phyloP scores from a whole-genome alignment of 2,888 invertebrate genomes.

The Syrphus vitripennis region DNA sequence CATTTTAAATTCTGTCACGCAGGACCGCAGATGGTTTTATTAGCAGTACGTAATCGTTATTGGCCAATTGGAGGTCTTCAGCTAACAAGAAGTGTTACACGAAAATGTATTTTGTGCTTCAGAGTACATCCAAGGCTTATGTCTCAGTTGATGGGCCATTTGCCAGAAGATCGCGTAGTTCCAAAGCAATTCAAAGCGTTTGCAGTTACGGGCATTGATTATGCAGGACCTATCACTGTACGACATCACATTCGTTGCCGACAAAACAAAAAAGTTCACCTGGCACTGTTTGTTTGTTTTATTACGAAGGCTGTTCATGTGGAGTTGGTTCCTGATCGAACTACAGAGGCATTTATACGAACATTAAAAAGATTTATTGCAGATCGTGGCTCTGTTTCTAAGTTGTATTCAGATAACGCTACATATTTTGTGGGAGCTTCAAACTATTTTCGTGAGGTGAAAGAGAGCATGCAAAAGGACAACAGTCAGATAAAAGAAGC shows the following conservation, averaged over 20 bases:
- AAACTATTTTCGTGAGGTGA: not conserved
- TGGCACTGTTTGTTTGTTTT: slow-evolving; percentile 50
- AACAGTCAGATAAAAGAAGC: not conserved
- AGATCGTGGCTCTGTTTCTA: slow-evolving; percentile 23
- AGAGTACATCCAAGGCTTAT: slow-evolving; percentile 50
- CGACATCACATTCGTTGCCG: not conserved
- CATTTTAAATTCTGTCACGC: slow-evolving; percentile 39
- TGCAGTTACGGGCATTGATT: slow-evolving; percentile 59
- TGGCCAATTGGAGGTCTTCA: too few relatives aligned
- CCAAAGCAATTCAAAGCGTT: slow-evolving; percentile 30
- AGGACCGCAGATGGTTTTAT: slow-evolving; percentile 46
- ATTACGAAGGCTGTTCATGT: slow-evolving; percentile 45
- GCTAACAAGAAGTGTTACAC: slow-evolving; percentile 44
- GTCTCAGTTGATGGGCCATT: slow-evolving; percentile 45
- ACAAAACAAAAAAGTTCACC: slow-evolving; percentile 4
- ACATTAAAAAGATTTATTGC: slow-evolving; percentile 44
- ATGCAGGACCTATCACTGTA: slow-evolving; percentile 32
- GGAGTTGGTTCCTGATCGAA: slow-evolving; percentile 40
- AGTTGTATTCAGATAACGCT: slow-evolving; percentile 49
- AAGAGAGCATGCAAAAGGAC: not conserved
- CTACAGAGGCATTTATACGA: slow-evolving; percentile 44
- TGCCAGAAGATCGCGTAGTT: slow-evolving; percentile 46
- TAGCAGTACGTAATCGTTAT: slow-evolving; percentile 43
- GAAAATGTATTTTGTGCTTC: slow-evolving; percentile 48
- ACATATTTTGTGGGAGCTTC: slow-evolving; percentile 1